These are phyloP conservation scores for Periophthalmodon schlosseri DNA, from an alignment of 2,113 vertebrate genomes.

Conservation along the genomic window DNA sequence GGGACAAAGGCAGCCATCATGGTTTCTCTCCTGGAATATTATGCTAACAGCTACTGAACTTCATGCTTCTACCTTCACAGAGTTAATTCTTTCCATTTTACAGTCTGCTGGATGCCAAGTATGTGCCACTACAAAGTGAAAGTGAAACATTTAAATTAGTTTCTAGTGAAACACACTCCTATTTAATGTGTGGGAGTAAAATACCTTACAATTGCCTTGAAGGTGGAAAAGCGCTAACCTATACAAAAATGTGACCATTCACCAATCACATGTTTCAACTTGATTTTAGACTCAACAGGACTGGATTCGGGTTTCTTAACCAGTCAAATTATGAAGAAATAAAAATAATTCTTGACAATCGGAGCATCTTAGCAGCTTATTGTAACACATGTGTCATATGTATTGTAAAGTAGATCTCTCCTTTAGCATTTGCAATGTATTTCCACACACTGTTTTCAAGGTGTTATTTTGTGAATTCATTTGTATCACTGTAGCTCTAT, in stretches of 20 bases:
- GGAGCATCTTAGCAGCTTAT: background rate
- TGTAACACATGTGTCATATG: too few relatives aligned
- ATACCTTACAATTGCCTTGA: background rate
- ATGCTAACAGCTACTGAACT: constrained; percentile 3
- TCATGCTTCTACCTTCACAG: constrained; percentile 11
- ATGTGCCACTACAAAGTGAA: background rate
- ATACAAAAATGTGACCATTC: too few relatives aligned
- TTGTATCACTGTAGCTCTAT: background rate
- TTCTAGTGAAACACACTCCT: background rate
- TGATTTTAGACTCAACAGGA: background rate
- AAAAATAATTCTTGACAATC: background rate
- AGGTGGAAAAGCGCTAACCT: too few relatives aligned
- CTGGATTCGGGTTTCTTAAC: background rate
- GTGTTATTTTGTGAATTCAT: background rate
- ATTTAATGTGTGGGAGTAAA: background rate
- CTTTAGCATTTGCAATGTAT: too few relatives aligned
- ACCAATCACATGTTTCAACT: background rate
- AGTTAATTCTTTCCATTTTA: constrained; percentile 19
- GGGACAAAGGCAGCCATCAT: constrained; percentile 30
- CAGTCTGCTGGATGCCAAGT: constrained; percentile 15
- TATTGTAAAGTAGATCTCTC: too few relatives aligned
- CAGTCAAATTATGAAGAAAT: too few relatives aligned
- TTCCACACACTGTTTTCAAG: background rate
- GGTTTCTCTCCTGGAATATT: constrained; percentile 6
- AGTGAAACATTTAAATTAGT: constrained; percentile 17